Conservation (phyloP, 53 echinoderm and acorn worm genomes). For the Mesocentrotus franciscanus region DNA sequence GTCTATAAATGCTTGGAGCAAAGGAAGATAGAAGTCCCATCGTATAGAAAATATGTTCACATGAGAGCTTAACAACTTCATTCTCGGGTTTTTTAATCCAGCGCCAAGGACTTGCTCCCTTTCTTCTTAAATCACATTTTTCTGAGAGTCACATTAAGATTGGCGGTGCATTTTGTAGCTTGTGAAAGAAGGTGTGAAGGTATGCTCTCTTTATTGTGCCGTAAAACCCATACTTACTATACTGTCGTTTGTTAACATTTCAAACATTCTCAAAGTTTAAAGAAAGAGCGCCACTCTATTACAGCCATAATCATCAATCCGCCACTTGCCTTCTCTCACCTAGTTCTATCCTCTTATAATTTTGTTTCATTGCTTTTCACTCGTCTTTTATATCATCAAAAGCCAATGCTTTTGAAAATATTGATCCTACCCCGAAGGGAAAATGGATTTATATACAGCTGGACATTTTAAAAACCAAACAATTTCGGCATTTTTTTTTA, state of each 20-base stretch:
- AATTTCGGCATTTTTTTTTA: not conserved
- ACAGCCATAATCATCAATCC: conserved; percentile 5
- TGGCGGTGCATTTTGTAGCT: conserved; percentile 29
- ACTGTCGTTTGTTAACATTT: not conserved
- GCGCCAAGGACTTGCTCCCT: conserved; percentile 1
- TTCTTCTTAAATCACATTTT: not conserved
- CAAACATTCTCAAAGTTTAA: not conserved
- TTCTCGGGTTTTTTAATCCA: not conserved
- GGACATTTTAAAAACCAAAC: conserved; percentile 52
- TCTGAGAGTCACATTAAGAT: not conserved
- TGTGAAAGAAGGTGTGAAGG: conserved; percentile 6
- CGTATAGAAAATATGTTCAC: not conserved
- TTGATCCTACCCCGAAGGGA: conserved; percentile 40
- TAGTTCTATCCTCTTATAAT: conserved; percentile 27
- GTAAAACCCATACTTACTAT: not conserved
- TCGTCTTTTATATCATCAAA: conserved; percentile 22
- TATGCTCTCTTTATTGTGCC: conserved; percentile 8
- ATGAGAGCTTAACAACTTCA: not conserved
- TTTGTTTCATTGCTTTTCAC: not conserved
- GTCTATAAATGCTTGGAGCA: not conserved
- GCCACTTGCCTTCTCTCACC: conserved; percentile 48
- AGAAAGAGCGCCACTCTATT: not conserved
- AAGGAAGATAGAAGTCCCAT: not conserved
- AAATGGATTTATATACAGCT: conserved; percentile 46
- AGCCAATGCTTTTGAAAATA: conserved; percentile 55